Evolutionary conservation across 1,140 invertebrate species (phyloP), one percentile per base, ranked within the genome.

Genomic region (Drosophila lowei): DNA sequence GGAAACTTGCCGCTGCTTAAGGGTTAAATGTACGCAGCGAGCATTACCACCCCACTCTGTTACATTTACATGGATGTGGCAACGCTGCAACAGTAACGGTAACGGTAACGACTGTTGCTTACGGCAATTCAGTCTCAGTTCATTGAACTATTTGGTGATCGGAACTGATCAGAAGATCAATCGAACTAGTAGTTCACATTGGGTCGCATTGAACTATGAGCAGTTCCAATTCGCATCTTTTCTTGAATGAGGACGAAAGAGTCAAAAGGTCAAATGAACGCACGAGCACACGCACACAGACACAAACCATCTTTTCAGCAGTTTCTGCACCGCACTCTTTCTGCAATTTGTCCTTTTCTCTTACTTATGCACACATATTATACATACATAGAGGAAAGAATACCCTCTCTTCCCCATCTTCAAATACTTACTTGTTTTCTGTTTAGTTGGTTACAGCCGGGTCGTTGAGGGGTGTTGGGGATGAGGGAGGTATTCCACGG

Each of bases 351-450:
- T 38, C 42, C 44, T 48, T 43, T 52, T 30, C 13, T 42, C 23
- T 8, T n/a, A 63, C 15, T 16, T 49, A 57, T 15, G 15, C 23
- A 34, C 41, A 48, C 30, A 54, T 16, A 28, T 23, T 3, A 53
- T 63, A 59, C 28, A 44, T 49, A 50, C 11, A 38, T 38, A 38
- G 11, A 30, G 30, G 2, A 8, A 30, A 9, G 30, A 30, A 9
- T 13, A 38, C 11, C 11, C 11, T 38, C 11, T 13, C 1, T 38
- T 34, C 11, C 34, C 34, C 34, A 55, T 58, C 54, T 83, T 54
- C 8, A 62, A 78, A 78, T 86, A 86, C 81, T 86, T 83, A 86
- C 81, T 86, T 75, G 83, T 81, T 74, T 81, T 75, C 41, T 16
- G 42, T 77, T 70, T 52, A 70, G 66, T 38, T 48, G 38, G 43